Base-by-base conservation (phyloP, 2,797 vertebrate species). In the Pseudochirops corinnae region DNA sequence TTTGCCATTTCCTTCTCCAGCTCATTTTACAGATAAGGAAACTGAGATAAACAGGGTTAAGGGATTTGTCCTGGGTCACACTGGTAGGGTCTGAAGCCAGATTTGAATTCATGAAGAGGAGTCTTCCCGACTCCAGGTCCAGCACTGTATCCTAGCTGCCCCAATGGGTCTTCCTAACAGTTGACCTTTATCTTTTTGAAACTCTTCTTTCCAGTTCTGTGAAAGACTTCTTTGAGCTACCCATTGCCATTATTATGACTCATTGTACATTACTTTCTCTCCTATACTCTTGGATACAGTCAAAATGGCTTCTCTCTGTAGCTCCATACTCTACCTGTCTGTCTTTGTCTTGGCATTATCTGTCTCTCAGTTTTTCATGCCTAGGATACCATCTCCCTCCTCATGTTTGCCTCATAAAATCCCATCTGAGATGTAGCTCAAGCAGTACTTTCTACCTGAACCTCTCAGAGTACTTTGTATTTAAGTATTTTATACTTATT, bases 61-160 rank as follows among this genome's bases (percentile, higher is more conserved):
- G 12, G 28, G 57, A 58, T 9, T 58, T 11, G 57, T 67, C 33
- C 33, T 16, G 33, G 4, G 4, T 67, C 24, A 16, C 13, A n/a
- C 13, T n/a, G 60, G 29, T 62, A 33, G 62, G 16, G 4, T 67
- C 62, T n/a, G 33, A n/a, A 12, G 4, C 1, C 62, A 67, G 62
- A 67, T 67, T n/a, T 67, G 62, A n/a, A 67, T 16, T 67, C 31
- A 67, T 29, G 9, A 60, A 60, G 9, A n/a, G 9, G 62, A 67
- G 33, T 14, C 29, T 62, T 62, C 4, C 31, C 13, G 29, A 33
- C 12, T 33, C 31, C 60, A 62, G 60, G 1, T 2, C 13, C 5
- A 6, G 62, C 3, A n/a, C 4, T n/a, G 4, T n/a, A 67, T n/a
- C 14, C 62, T n/a, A n/a, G 0, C 0, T n/a, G 33, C 1, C 31